Conservation (phyloP, 2,113 vertebrate species). For the Rhineura floridana region DNA sequence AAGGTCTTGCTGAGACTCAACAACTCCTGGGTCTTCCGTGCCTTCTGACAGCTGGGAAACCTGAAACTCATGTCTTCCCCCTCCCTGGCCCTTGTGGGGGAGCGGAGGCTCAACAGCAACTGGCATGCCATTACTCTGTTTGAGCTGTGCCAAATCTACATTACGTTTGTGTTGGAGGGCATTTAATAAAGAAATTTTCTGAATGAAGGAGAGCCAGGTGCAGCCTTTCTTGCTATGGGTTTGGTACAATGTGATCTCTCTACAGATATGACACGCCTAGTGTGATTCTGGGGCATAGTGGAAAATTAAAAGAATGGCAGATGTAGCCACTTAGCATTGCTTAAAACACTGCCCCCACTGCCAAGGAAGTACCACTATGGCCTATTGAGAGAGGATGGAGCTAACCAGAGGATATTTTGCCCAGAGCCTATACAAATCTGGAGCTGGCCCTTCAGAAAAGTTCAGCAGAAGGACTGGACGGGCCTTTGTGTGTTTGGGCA, state of each 20-base stretch:
- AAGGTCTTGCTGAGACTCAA: no score
- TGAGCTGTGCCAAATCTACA: background rate
- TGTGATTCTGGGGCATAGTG: background rate
- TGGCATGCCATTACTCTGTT: background rate
- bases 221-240: background rate
- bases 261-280: no score
- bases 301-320: background rate
- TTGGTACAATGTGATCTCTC: background rate
- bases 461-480: background rate
- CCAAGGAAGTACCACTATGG: background rate
- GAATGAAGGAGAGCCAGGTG: background rate
- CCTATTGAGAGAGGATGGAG: background rate
- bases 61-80: no score
- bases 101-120: no score
- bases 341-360: background rate
- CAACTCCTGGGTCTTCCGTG: no score
- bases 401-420: background rate
- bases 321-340: no score
- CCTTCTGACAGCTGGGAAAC: no score
- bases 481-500: background rate
- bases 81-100: no score
- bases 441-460: background rate
- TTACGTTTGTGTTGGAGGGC: constrained; percentile 4
- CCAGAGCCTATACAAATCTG: background rate
- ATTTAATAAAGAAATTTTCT: background rate